phyloP scores from a whole-genome alignment of 2,888 invertebrate species.

The Acanthosepion esculentum region DNA sequence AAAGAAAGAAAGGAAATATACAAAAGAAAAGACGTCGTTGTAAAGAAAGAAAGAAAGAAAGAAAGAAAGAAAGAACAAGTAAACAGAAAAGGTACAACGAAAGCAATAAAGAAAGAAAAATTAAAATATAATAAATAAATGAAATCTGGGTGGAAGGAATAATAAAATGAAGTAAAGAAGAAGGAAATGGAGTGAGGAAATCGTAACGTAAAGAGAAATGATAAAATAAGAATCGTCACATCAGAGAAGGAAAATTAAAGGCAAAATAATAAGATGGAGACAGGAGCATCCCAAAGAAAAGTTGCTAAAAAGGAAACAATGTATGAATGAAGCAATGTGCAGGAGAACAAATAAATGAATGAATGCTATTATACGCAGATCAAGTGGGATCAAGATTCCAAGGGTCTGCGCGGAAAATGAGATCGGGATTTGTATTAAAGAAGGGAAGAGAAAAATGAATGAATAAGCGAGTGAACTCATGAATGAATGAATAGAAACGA shows the following conservation, averaged over 20 bases:
- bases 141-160: too few species aligned
- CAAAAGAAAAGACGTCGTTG: too few species aligned
- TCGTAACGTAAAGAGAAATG: too few species aligned
- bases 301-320: conserved; percentile 15
- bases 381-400: conserved; percentile 33
- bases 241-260: not conserved
- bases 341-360: not conserved
- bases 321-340: not conserved
- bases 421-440: not conserved
- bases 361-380: not conserved
- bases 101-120: too few species aligned
- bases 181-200: too few species aligned
- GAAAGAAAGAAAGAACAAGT: too few species aligned
- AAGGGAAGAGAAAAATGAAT: not conserved
- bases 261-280: not conserved
- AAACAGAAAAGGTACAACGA: too few species aligned
- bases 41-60: too few species aligned
- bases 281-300: not conserved
- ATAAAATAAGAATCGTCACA: not conserved
- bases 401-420: not conserved
- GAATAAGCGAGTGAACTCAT: not conserved
- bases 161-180: too few species aligned
- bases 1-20: too few species aligned
- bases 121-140: too few species aligned
- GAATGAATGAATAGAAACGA: not conserved